Base-by-base conservation (phyloP, 2,888 invertebrate species). In the Nemapogon koenigi region DNA sequence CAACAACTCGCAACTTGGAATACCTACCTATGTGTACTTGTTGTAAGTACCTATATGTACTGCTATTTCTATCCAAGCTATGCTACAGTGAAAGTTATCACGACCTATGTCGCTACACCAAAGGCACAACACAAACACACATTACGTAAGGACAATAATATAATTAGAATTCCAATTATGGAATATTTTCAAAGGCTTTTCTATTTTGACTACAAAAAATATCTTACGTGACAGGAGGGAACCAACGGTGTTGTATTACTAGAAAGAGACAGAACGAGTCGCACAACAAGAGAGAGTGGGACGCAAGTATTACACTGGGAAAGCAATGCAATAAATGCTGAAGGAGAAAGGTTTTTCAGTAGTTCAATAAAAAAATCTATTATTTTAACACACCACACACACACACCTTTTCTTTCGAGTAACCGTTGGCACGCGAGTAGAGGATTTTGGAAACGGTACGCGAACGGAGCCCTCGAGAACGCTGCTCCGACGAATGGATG, bases 211-310 rank as follows among this genome's bases (percentile, higher is more conserved):
- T 75, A 70, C 67, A 73, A 62, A 69, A 70, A 76, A 72, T 70
- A 62, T 67, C 78, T 78, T 76, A 78, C 76, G 75, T 76, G 78
- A 78, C 78, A 78, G 73, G 75, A 75, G 70, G 73, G 72, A 76
- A 78, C 73, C 72, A 75, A 76, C 78, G 78, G 78, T 78, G 78
- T 78, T 76, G 76, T 72, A 78, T 78, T 78, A 76, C 78, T 73
- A 64, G 69, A 78, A 59, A 50, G 72, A 70, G 78, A 76, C 50
- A 53, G 65, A 62, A 62, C 57, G 66, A 61, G 52, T 59, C 66
- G 67, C 59, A 62, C 60, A 58, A 61, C 19, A 18, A 33, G 33
- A 14, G 3, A 13, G 19, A 33, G 18, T 33, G 14, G 19, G 33
- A 33, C 19, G 19, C 11, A 33, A 33, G 62, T 48, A 68, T 67